Evolutionary conservation across 2,888 invertebrate genomes (phyloP).

Genomic region (Busseola fusca): DNA sequence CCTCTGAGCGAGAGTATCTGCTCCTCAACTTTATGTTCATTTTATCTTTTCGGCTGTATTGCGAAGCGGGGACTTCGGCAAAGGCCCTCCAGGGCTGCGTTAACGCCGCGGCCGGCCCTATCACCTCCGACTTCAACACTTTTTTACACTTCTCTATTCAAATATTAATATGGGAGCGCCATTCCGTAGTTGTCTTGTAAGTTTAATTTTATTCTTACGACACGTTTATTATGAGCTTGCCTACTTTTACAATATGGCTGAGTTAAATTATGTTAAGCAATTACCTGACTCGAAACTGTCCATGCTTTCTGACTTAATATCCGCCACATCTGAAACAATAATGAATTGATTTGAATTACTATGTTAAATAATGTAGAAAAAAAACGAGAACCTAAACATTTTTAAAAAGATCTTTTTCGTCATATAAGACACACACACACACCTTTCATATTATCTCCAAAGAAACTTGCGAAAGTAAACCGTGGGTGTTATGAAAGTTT

Average conservation of each 20-base stretch:
- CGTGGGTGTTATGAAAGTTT: conserved; percentile 53
- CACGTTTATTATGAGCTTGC: conserved; percentile 59
- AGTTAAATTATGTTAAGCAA: conserved; percentile 27
- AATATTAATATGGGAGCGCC: conserved; percentile 81
- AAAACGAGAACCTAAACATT: not conserved
- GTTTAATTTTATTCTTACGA: conserved; percentile 70
- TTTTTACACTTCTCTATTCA: conserved; percentile 85
- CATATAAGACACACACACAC: not conserved
- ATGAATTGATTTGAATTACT: not conserved
- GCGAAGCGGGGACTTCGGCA: conserved; percentile 84
- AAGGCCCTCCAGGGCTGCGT: conserved; percentile 87
- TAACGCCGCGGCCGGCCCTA: conserved; percentile 82
- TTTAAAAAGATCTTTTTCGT: not conserved
- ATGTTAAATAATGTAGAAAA: not conserved
- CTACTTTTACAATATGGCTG: conserved; percentile 43
- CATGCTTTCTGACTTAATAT: conserved; percentile 86
- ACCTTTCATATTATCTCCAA: conserved; percentile 2
- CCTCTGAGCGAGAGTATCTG: conserved; percentile 86
- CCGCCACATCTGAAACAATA: conserved; percentile 82
- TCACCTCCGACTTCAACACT: conserved; percentile 81
- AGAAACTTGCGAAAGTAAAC: conserved; percentile 37
- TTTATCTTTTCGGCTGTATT: conserved; percentile 88
- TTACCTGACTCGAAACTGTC: conserved; percentile 87
- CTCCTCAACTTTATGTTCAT: conserved; percentile 88
- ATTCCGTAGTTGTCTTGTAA: conserved; percentile 68